These are phyloP conservation scores for Macroteleia sp. DNA, from an alignment of 2,888 invertebrate species.

Conservation along the genomic window DNA sequence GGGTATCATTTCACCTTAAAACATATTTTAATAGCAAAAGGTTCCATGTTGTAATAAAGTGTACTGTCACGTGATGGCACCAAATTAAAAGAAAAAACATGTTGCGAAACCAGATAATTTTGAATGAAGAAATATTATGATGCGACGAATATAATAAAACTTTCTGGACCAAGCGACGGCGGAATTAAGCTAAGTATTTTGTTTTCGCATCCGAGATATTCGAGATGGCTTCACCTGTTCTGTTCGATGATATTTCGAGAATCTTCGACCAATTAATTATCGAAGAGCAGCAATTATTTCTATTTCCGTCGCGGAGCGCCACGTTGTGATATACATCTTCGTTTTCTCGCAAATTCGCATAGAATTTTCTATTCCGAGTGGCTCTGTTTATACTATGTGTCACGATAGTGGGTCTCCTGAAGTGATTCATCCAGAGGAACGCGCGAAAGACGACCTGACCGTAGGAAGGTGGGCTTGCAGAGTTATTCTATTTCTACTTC, in stretches of 20 bases:
- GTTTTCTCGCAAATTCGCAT: conserved; percentile 12
- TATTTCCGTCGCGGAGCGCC: conserved; percentile 36
- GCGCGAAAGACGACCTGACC: conserved; percentile 61
- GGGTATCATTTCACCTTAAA: too few relatives aligned
- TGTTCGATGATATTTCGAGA: conserved; percentile 39
- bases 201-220: conserved; percentile 16
- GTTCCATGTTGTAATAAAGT: too few relatives aligned
- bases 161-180: neutral
- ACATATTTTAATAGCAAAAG: too few relatives aligned
- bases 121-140: too few relatives aligned
- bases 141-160: too few relatives aligned
- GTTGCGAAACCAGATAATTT: too few relatives aligned
- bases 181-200: neutral
- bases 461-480: conserved; percentile 53
- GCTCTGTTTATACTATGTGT: conserved; percentile 53
- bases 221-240: conserved; percentile 35
- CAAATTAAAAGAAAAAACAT: too few relatives aligned
- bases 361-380: conserved; percentile 48
- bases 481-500: conserved; percentile 78
- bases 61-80: too few relatives aligned
- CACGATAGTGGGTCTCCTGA: conserved; percentile 58
- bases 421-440: conserved; percentile 64
- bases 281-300: conserved; percentile 49
- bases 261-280: conserved; percentile 44
- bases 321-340: conserved; percentile 29